Percentiles rank a stretch among this genome's conserved stretches.
Conservation (phyloP, 2,797 vertebrate genomes). For the Chanos chanos region DNA sequence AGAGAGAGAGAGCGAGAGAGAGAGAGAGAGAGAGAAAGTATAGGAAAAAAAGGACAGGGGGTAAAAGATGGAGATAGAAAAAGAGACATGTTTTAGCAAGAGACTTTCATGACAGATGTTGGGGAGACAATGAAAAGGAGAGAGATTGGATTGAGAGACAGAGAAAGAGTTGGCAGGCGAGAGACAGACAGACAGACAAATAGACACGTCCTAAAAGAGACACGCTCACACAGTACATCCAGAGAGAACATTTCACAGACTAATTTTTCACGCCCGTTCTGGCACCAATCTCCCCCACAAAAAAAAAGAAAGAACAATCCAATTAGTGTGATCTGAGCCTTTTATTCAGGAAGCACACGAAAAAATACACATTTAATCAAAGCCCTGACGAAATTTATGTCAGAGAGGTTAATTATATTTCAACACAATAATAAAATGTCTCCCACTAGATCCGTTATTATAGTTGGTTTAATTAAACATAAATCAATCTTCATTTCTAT, state of each 20-base stretch:
- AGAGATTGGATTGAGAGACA: too few species aligned
- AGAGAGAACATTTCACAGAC: conserved; percentile 36
- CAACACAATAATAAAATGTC: conserved; percentile 44
- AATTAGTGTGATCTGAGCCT: conserved; percentile 61
- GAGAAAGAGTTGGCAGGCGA: too few species aligned
- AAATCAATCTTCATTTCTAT: conserved; percentile 14
- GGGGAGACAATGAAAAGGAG: too few species aligned
- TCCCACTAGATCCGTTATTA: conserved; percentile 53
- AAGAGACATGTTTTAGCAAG: conserved; percentile 21
- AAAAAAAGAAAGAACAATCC: conserved; percentile 59
- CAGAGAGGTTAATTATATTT: conserved; percentile 68
- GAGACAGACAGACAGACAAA: too few species aligned
- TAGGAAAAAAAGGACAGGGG: conserved; percentile 29
- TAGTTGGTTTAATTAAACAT: conserved; percentile 64
- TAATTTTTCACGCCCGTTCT: conserved; percentile 38
- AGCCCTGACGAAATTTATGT: conserved; percentile 58
- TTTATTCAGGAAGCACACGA: conserved; percentile 57
- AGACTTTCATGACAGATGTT: too few species aligned
- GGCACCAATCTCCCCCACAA: conserved; percentile 12
- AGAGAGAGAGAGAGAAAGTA: conserved; percentile 2
- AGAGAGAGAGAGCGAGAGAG: conserved; percentile 19
- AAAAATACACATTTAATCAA: conserved; percentile 68
- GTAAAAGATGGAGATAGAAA: conserved; percentile 20
- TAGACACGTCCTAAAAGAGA: too few species aligned
- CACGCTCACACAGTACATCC: neutral